These are phyloP conservation scores for Muscicapa striata DNA, from an alignment of 2,797 vertebrate species.

Conservation along the genomic window DNA sequence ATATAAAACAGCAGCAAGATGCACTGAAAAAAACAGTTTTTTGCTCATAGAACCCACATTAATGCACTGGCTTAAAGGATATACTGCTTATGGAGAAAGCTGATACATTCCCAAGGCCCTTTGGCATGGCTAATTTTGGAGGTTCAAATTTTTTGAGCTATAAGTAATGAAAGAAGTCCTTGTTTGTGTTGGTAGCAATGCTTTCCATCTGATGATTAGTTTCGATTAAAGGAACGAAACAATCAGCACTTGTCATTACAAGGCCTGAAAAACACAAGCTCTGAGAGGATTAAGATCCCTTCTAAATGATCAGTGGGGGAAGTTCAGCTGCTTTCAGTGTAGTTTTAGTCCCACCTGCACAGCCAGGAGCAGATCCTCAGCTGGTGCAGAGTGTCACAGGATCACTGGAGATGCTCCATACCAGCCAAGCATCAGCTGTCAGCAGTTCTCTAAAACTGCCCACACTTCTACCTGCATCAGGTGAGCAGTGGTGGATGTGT, in stretches of 20 bases:
- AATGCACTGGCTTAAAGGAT: not conserved
- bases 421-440: not conserved
- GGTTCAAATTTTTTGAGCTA: not conserved
- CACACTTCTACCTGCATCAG: not conserved
- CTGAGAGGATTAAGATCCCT: not conserved
- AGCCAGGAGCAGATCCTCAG: not conserved
- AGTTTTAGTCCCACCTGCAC: not conserved
- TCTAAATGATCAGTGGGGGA: not conserved
- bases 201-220: not conserved
- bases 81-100: not conserved
- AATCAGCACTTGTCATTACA: not conserved
- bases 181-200: accelerated
- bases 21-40: not conserved
- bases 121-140: slow-evolving; percentile 13
- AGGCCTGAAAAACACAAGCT: not conserved
- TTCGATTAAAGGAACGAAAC: not conserved
- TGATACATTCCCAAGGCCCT: slow-evolving; percentile 22
- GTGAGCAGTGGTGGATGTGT: not conserved
- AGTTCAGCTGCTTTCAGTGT: not conserved
- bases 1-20: not conserved
- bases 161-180: not conserved
- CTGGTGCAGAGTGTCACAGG: not conserved
- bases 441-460: not conserved
- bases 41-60: not conserved
- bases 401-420: not conserved